phyloP scores from a whole-genome alignment of 1,140 invertebrate species.

The Leptoteleia sp. region DNA sequence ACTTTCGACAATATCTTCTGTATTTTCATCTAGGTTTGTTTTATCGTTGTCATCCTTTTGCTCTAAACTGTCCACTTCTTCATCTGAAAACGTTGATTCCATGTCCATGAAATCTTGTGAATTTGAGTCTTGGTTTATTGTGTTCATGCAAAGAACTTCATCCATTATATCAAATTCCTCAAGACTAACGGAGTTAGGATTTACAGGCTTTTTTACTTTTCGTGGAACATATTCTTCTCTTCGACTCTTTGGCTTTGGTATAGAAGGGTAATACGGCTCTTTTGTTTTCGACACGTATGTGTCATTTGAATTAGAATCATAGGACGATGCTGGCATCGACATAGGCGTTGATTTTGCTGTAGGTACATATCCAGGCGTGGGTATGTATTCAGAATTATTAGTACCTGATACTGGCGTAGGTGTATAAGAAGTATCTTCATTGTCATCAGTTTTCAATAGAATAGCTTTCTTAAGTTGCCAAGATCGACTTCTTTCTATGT shows the following conservation, averaged over 20 bases:
- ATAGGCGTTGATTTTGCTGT: slow-evolving; percentile 70
- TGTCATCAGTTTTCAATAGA: slow-evolving; percentile 66
- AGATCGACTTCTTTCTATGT: slow-evolving; percentile 67
- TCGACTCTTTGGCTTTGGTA: slow-evolving; percentile 75
- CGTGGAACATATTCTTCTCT: slow-evolving; percentile 79
- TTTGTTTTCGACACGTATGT: slow-evolving; percentile 68
- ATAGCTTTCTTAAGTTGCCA: slow-evolving; percentile 73
- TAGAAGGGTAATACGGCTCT: slow-evolving; percentile 75
- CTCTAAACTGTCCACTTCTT: slow-evolving; percentile 63
- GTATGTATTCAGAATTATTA: slow-evolving; percentile 1
- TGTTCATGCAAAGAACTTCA: slow-evolving; percentile 51
- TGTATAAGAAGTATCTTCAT: slow-evolving; percentile 73
- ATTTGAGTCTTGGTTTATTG: slow-evolving; percentile 64
- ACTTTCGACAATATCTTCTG: slow-evolving; percentile 16
- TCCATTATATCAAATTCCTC: slow-evolving; percentile 62
- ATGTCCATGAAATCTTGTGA: slow-evolving; percentile 68
- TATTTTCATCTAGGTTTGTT: slow-evolving; percentile 10
- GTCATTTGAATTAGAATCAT: slow-evolving; percentile 68
- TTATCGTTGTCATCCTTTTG: slow-evolving; percentile 66
- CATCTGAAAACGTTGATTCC: slow-evolving; percentile 75
- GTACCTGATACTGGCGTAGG: slow-evolving; percentile 72
- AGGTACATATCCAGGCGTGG: slow-evolving; percentile 74
- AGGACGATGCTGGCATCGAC: slow-evolving; percentile 68
- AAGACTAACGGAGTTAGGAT: slow-evolving; percentile 38
- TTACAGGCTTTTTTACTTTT: slow-evolving; percentile 75